Evolutionary conservation across 2,888 invertebrate species (phyloP).

Genomic region (Dromius quadrimaculatus): DNA sequence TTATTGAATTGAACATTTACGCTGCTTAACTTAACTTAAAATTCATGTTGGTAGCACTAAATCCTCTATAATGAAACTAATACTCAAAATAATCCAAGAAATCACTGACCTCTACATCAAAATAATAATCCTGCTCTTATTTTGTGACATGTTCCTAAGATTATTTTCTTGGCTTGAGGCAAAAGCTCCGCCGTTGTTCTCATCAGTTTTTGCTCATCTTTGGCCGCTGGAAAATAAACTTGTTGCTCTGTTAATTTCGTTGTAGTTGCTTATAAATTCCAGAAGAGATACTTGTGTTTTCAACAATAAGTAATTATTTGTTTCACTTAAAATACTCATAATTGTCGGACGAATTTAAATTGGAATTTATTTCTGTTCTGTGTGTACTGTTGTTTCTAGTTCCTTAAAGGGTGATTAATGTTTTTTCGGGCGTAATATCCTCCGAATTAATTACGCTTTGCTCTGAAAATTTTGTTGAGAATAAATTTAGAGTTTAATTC

Average conservation of each 20-base stretch:
- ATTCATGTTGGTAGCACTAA: too few species aligned
- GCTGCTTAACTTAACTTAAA: too few species aligned
- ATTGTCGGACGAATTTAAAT: constrained; percentile 20
- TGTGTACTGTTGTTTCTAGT: constrained; percentile 20
- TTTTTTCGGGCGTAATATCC: constrained; percentile 1
- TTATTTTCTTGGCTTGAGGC: too few species aligned
- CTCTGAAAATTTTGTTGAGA: constrained; percentile 2
- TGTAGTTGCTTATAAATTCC: background rate
- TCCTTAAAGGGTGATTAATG: constrained; percentile 15
- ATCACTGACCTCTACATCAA: too few species aligned
- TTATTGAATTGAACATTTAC: too few species aligned
- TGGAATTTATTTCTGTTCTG: constrained; percentile 18
- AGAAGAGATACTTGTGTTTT: background rate
- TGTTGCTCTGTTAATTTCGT: constrained; percentile 35
- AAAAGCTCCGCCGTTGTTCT: too few species aligned
- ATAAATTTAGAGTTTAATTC: constrained; percentile 35
- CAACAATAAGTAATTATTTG: constrained; percentile 15
- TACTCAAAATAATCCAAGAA: too few species aligned
- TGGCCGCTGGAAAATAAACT: constrained; percentile 33
- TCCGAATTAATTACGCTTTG: constrained; percentile 9
- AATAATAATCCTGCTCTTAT: too few species aligned
- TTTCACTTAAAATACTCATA: constrained; percentile 10
- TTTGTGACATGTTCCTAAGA: too few species aligned
- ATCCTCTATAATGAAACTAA: too few species aligned
- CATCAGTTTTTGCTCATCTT: background rate